Conservation (phyloP, 2,888 invertebrate genomes). For the Agrochola litura region DNA sequence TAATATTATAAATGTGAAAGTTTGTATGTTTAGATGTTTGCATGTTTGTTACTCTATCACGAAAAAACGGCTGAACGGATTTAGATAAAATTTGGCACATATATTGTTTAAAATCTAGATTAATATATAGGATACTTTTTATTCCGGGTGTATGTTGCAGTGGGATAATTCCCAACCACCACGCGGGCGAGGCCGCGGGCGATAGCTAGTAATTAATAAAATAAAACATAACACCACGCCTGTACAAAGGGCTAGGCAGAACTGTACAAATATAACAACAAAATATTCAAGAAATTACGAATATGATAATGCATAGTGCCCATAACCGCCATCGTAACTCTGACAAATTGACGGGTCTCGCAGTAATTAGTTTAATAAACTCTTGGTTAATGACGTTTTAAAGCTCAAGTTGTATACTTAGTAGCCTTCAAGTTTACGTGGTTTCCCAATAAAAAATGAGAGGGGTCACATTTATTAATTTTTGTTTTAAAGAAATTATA, state of each 20-base stretch:
- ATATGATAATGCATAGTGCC: constrained; percentile 25
- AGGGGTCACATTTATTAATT: background rate
- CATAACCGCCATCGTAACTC: constrained; percentile 40
- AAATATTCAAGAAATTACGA: constrained; percentile 10
- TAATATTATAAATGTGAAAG: no score
- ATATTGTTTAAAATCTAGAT: no score
- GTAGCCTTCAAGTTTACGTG: constrained; percentile 15
- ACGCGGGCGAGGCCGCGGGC: no score
- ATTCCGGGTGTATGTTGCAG: no score
- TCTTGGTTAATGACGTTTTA: constrained; percentile 45
- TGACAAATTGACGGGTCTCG: constrained; percentile 48
- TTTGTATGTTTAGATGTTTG: no score
- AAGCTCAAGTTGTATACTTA: constrained; percentile 40
- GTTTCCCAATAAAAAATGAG: constrained; percentile 3
- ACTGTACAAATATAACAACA: background rate
- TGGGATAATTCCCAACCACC: no score
- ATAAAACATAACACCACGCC: background rate
- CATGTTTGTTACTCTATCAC: no score
- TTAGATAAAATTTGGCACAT: no score
- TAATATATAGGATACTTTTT: no score
- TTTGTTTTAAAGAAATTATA: background rate
- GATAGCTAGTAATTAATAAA: background rate
- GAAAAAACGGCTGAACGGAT: no score
- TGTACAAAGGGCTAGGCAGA: background rate
- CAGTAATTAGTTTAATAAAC: constrained; percentile 57